Conservation (phyloP, 92 coral and sea anemone species). For the Zoanthus sociatus region DNA sequence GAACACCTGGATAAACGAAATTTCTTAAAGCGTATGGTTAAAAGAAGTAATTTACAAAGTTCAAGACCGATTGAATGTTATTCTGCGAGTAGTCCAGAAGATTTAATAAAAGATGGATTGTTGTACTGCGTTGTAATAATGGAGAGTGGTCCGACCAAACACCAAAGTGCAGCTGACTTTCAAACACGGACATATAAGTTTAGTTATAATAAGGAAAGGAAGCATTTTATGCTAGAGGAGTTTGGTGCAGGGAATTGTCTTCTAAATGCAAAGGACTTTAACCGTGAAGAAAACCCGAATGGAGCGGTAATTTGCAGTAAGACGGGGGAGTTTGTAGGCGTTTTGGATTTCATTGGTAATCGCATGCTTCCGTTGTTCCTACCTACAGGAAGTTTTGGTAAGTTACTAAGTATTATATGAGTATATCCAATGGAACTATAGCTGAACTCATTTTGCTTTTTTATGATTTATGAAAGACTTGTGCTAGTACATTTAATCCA, state of each 20-base stretch:
- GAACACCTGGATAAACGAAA: slow-evolving; percentile 86
- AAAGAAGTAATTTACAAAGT: slow-evolving; percentile 85
- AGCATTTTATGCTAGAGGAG: slow-evolving; percentile 64
- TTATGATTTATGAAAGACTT: background rate
- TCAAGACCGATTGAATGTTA: slow-evolving; percentile 72
- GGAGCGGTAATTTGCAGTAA: slow-evolving; percentile 77
- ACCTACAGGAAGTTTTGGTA: slow-evolving; percentile 38
- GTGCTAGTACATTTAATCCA: background rate
- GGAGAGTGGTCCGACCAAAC: slow-evolving; percentile 44
- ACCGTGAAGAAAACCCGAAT: slow-evolving; percentile 64
- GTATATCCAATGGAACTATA: background rate
- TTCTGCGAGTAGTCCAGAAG: slow-evolving; percentile 44
- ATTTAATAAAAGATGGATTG: slow-evolving; percentile 53
- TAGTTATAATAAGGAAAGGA: slow-evolving; percentile 43
- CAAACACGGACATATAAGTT: slow-evolving; percentile 69
- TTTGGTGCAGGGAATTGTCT: slow-evolving; percentile 60
- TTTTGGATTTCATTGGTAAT: slow-evolving; percentile 58
- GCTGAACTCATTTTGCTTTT: background rate
- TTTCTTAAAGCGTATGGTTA: slow-evolving; percentile 86
- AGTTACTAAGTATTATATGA: slow-evolving; percentile 18
- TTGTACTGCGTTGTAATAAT: slow-evolving; percentile 65
- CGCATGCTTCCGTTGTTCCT: slow-evolving; percentile 69
- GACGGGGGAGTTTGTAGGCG: slow-evolving; percentile 81
- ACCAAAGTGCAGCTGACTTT: slow-evolving; percentile 41
- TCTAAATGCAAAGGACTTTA: slow-evolving; percentile 50